A percentile compares a stretch with the other conserved stretches of the same genome.
phyloP scores from a whole-genome alignment of 2,888 invertebrate species.

The Caenorhabditis sp. region DNA sequence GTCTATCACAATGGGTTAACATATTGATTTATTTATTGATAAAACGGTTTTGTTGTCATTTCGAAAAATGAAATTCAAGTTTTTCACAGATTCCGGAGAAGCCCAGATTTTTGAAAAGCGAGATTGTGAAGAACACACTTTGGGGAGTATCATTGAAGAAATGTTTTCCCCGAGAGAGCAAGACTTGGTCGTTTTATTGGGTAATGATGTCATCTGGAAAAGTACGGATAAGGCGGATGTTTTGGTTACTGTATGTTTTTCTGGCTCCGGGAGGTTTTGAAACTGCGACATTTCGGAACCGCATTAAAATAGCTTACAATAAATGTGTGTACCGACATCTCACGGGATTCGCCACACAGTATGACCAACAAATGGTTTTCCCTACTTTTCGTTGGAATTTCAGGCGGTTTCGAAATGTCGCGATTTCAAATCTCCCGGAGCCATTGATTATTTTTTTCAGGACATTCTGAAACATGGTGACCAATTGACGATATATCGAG shows the following conservation, averaged over 20 bases:
- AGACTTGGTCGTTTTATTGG: background rate
- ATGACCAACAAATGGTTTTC: too few species aligned
- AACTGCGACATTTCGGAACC: too few species aligned
- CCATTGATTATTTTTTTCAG: too few species aligned
- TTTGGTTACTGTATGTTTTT: background rate
- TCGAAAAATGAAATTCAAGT: conserved; percentile 1
- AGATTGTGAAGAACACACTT: background rate
- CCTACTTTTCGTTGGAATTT: too few species aligned
- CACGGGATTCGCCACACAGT: too few species aligned
- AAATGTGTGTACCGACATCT: too few species aligned
- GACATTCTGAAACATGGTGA: background rate
- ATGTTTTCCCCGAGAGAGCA: too few species aligned
- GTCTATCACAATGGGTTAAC: conserved; percentile 22
- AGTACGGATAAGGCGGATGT: background rate
- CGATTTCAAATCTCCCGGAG: too few species aligned
- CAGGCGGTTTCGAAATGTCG: too few species aligned
- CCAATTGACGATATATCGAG: background rate
- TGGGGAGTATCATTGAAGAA: background rate
- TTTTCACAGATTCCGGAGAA: background rate
- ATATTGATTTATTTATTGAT: conserved; percentile 1
- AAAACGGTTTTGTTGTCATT: too few species aligned
- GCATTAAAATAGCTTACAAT: too few species aligned
- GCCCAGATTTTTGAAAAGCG: background rate
- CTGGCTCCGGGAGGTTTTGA: too few species aligned
- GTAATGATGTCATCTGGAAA: conserved; percentile 13